These are phyloP conservation scores for Hystrix brachyura DNA, from an alignment of 2,113 vertebrate genomes.

Conservation along the genomic window DNA sequence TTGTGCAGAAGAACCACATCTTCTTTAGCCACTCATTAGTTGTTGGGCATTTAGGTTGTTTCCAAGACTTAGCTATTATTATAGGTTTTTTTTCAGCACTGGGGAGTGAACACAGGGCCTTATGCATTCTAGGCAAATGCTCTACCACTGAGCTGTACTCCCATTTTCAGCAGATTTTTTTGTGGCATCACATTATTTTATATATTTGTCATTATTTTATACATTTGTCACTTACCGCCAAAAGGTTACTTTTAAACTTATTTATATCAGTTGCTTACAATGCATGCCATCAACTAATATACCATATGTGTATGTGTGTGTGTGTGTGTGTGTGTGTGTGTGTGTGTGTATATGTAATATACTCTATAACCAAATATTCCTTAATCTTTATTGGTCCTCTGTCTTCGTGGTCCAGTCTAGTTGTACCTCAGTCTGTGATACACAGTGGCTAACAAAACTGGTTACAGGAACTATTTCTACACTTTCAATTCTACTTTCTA, in stretches of 20 bases:
- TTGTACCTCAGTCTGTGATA: not conserved
- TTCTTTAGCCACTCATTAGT: too few species aligned
- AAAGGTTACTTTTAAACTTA: slow-evolving; percentile 5
- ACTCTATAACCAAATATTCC: not conserved
- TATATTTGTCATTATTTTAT: slow-evolving; percentile 17
- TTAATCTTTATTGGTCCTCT: not conserved
- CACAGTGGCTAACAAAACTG: not conserved
- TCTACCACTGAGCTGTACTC: not conserved
- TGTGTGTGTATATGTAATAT: too few species aligned
- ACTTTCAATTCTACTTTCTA: not conserved
- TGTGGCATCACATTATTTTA: not conserved
- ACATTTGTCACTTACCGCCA: not conserved
- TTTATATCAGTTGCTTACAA: not conserved
- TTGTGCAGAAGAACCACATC: too few species aligned
- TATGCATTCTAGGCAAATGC: not conserved
- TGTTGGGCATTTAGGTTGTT: too few species aligned
- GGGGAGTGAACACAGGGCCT: not conserved
- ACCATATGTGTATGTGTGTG: not conserved
- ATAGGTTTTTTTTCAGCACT: not conserved
- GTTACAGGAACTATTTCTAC: not conserved
- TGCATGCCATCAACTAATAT: slow-evolving; percentile 4
- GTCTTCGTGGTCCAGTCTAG: not conserved
- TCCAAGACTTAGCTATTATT: not conserved
- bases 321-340: too few species aligned
- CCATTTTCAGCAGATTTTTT: not conserved